Conservation (phyloP, 2,797 vertebrate species). For the Pelodytes ibericus region DNA sequence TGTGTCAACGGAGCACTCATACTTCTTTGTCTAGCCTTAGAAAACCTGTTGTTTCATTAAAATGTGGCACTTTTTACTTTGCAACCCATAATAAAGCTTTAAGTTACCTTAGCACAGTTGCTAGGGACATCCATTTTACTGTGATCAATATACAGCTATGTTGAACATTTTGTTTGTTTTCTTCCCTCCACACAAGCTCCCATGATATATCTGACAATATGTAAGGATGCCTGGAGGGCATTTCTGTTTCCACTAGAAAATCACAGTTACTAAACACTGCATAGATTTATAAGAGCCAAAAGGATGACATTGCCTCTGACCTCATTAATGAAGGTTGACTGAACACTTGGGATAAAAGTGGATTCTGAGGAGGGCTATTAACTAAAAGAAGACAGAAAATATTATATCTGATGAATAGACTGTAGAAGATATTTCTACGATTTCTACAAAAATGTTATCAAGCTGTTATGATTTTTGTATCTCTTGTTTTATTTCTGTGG, state of each 20-base stretch:
- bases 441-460: slow-evolving; percentile 43
- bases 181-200: not conserved
- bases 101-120: too few species aligned
- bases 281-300: slow-evolving; percentile 17
- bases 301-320: slow-evolving; percentile 36
- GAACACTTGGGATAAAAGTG: slow-evolving; percentile 36
- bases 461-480: slow-evolving; percentile 44
- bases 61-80: too few species aligned
- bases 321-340: slow-evolving; percentile 22
- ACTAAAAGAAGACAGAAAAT: slow-evolving; percentile 35
- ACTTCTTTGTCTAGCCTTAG: too few species aligned
- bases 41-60: too few species aligned
- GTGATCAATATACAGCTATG: not conserved
- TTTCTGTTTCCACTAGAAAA: not conserved
- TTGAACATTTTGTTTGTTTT: slow-evolving; percentile 13
- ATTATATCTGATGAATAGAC: slow-evolving; percentile 42
- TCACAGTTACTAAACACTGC: slow-evolving; percentile 13
- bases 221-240: not conserved
- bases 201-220: not conserved
- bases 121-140: not conserved
- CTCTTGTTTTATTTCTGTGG: slow-evolving; percentile 43
- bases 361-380: slow-evolving; percentile 14
- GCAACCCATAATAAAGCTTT: too few species aligned
- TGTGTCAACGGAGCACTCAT: too few species aligned
- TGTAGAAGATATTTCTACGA: slow-evolving; percentile 32